Base-by-base conservation (phyloP, 2,888 invertebrate species). In the Latrodectus elegans region DNA sequence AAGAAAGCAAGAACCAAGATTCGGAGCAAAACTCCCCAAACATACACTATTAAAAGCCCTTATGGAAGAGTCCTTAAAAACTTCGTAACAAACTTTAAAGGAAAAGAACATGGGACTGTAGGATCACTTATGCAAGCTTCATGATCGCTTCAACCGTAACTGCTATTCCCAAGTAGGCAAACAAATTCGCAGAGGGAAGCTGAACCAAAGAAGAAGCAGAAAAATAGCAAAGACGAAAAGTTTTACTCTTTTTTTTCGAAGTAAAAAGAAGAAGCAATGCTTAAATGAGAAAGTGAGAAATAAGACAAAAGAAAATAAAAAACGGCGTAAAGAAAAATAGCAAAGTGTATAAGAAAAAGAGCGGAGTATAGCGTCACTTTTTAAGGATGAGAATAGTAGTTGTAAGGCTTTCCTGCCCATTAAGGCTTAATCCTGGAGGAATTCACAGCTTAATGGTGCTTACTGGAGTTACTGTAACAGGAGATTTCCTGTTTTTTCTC, bases 361-460 rank as follows among this genome's bases (percentile, higher is more conserved):
- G 14, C 38, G 68, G 49, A 38, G 71, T n/a, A 71, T 49, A 71
- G 53, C 22, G 81, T 67, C 68, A 75, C 38, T 75, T 82, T 73
- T 74, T 60, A 68, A 68, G 51, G 75, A 55, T 65, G 52, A 17
- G 52, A 12, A 74, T 14, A 26, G 52, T 17, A 22, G 75, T 17
- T 22, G 64, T 85, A 80, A 85, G 74, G 73, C 52, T 49, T 53
- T 75, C 70, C 79, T 71, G 75, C 75, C 80, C 85, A 85, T 85
- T 85, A 85, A 70, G 85, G 15, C 64, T 70, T 85, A 84, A 85
- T 85, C 85, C 85, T 70, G 17, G 74, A 17, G 75, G 85, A 75
- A 68, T 85, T 80, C 80, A 70, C 79, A 71, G 85, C 85, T 85
- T 85, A 85, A 85, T 85, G 75, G 72, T 51, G 75, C 49, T 80